phyloP scores from a whole-genome alignment of 2,888 invertebrate genomes.

The Acronicta leporina region DNA sequence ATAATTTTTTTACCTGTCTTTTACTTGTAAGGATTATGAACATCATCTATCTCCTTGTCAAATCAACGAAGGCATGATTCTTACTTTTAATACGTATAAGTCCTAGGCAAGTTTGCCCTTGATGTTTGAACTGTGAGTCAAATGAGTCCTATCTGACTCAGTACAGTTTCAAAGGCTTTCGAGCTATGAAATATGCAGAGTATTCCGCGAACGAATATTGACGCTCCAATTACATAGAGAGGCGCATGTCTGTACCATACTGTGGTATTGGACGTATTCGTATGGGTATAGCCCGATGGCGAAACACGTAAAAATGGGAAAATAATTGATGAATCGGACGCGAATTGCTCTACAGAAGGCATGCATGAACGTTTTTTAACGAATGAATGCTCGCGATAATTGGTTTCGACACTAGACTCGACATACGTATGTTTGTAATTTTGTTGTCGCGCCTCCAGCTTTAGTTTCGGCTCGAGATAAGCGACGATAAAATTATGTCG shows the following conservation, averaged over 20 bases:
- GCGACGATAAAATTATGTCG: no score
- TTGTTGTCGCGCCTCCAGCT: constrained; percentile 5
- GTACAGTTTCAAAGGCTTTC: constrained; percentile 44
- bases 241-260: constrained; percentile 55
- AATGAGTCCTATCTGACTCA: constrained; percentile 32
- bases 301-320: constrained; percentile 60
- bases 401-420: constrained; percentile 57
- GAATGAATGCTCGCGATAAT: constrained; percentile 63
- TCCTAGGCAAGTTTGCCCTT: constrained; percentile 29
- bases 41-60: constrained; percentile 30
- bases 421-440: constrained; percentile 26
- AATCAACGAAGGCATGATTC: constrained; percentile 15
- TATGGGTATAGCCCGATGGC: constrained; percentile 29
- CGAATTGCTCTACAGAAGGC: constrained; percentile 58
- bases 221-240: constrained; percentile 75
- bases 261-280: constrained; percentile 49
- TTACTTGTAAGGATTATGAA: constrained; percentile 8
- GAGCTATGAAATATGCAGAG: constrained; percentile 74
- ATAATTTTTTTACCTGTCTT: constrained; percentile 18
- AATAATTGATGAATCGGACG: constrained; percentile 69
- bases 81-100: no score
- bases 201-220: constrained; percentile 71
- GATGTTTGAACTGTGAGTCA: constrained; percentile 37
- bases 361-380: constrained; percentile 63
- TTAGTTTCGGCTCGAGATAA: no score